Base-by-base conservation (phyloP, 2,113 vertebrate species). In the Arvicanthis niloticus region DNA sequence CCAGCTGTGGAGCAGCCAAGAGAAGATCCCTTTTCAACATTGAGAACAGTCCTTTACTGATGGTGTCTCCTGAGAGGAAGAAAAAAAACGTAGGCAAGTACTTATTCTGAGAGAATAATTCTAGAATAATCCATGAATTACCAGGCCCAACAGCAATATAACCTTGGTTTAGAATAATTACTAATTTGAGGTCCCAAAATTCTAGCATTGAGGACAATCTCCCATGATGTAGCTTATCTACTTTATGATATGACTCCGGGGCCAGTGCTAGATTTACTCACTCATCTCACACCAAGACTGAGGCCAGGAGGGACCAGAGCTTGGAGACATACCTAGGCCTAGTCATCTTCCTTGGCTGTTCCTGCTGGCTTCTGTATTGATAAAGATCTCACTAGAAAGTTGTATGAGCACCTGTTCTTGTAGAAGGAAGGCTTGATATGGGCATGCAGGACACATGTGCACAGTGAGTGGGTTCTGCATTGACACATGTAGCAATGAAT, bases 181-280 rank as follows among this genome's bases (percentile, higher is more conserved):
- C 4, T 24, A 1, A 6, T 26, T 53, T 13, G 12, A 48, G 42
- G 19, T 48, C 7, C 15, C 56, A 34, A 42, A 21, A 42, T 37
- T 48, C 29, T 34, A 67, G 29, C 40, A 68, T 34, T 17, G 29
- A 86, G 62, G 42, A 48, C 26, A 11, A 10, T 65, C 9, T 34
- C 8, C 31, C n/a, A 13, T 0, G 26, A 75, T 26, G 7, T 21
- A 42, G 21, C 4, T 10, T 24, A 51, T 21, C 5, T 31, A 72
- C 15, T 67, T 4, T 0, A 40, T 3, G 10, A 37, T 29, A 5
- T 13, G 4, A 42, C 13, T 29, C 37, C 4, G 9, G 21, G 22
- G 1, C 4, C 7, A 21, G 0, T 2, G 16, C 7, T 1, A 17
- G 15, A 5, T 8, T 31, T 45, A 31, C 24, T 42, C 4, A 1